Evolutionary conservation across 2,888 invertebrate genomes (phyloP), one percentile per base, ranked within the genome.

Genomic region (Athalia cordata): DNA sequence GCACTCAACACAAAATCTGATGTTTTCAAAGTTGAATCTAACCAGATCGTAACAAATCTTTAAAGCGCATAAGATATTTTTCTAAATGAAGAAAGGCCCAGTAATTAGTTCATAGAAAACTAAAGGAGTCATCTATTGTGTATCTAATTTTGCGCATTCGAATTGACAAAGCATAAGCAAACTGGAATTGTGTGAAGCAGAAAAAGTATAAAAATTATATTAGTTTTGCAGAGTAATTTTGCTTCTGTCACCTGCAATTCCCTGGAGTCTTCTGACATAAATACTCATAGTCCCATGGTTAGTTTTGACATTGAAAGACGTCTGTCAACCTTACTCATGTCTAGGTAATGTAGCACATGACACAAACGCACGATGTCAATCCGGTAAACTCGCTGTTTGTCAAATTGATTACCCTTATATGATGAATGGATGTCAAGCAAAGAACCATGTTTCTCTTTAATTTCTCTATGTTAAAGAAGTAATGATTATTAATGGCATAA

Each of bases 1-100:
- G 15, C 49, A 66, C 29, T 67, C n/a, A 55, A 50, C 67, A 67
- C 67, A 67, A 13, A 15, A 50, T 67, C 49, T 50, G 49, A 67
- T 67, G n/a, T 70, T 70, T 70, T 57, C 52, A 50, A 68, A 47
- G 47, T 65, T 13, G 13, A 65, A 47, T 65, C 45, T 15, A 65
- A 65, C 65, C 65, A 47, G 65, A 65, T 5, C 13, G 47, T 65
- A 13, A 47, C 13, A 6, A 8, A 65, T n/a, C 49, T 49, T 65
- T 13, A 13, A 65, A 6, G 7, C 5, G 13, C 7, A n/a, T 55
- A 55, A 7, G n/a, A 55, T 55, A 55, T 7, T 9, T 55, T n/a
- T 65, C 13, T 45, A n/a, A 49, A 65, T n/a, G 47, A 11, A 62
- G 8, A 29, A 0, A 62, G 2, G 43, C 15, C 7, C 5, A 9